These are phyloP conservation scores for Lithodes maja DNA, from an alignment of 2,888 invertebrate species.

Conservation along the genomic window DNA sequence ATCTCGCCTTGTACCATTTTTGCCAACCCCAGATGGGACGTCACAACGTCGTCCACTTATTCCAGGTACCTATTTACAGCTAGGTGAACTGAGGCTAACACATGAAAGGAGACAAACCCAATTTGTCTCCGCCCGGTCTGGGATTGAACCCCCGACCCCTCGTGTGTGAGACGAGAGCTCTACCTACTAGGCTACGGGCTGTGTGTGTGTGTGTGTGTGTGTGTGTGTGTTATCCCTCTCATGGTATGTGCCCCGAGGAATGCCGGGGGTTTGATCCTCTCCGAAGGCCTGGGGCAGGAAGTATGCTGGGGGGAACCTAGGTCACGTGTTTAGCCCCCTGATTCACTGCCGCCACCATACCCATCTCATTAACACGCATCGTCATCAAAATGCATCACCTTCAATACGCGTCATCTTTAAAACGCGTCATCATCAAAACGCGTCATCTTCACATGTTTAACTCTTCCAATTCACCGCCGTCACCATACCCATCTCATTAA, in stretches of 20 bases:
- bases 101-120: too few species aligned
- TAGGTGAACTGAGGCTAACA: too few species aligned
- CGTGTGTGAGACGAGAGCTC: too few species aligned
- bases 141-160: too few species aligned
- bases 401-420: background rate
- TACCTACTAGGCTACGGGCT: too few species aligned
- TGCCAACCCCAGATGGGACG: too few species aligned
- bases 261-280: conserved; percentile 14
- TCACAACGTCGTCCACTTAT: too few species aligned
- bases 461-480: background rate
- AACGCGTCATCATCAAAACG: background rate
- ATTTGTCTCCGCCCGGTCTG: too few species aligned
- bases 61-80: too few species aligned
- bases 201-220: too few species aligned
- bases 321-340: background rate
- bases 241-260: conserved; percentile 14
- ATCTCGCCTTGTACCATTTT: too few species aligned
- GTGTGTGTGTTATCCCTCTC: background rate
- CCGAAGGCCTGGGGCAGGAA: conserved; percentile 37
- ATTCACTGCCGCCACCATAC: background rate
- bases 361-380: background rate
- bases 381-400: background rate
- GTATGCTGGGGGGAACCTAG: conserved; percentile 45
- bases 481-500: background rate
- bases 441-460: background rate